A percentile compares a stretch with the other conserved stretches of the same genome.
Evolutionary conservation across 2,888 invertebrate species (phyloP).

Genomic region (Chloroclysta siterata): DNA sequence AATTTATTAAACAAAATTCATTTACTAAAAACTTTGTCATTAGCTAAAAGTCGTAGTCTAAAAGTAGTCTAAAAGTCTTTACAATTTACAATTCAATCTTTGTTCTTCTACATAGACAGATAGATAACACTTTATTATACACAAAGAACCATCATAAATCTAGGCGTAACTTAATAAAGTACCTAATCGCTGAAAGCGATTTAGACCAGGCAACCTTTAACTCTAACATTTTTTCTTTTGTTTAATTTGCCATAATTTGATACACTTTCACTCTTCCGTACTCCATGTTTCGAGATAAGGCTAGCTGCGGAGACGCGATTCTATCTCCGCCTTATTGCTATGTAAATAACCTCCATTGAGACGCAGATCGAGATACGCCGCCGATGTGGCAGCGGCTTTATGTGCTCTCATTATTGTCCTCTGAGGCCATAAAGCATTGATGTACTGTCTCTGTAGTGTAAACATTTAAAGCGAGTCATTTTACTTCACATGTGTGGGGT

Average conservation of each 20-base stretch:
- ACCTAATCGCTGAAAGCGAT: no score
- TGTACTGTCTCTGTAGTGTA: constrained; percentile 31
- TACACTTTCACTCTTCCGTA: constrained; percentile 8
- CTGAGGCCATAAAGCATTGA: constrained; percentile 43
- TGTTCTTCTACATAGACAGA: no score
- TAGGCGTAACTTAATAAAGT: no score
- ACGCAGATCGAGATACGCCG: constrained; percentile 75
- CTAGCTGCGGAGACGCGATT: constrained; percentile 61
- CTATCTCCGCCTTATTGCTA: constrained; percentile 78
- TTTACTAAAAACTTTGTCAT: no score
- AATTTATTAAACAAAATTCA: no score
- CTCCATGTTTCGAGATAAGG: constrained; percentile 62
- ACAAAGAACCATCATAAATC: no score
- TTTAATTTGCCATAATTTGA: not conserved
- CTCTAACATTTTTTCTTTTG: not conserved
- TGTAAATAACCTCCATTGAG: constrained; percentile 82
- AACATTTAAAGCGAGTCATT: constrained; percentile 27
- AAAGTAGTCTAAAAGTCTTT: no score
- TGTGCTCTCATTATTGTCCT: constrained; percentile 60
- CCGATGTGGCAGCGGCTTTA: constrained; percentile 79
- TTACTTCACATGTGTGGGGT: constrained; percentile 10
- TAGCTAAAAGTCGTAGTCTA: no score
- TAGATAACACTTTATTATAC: no score
- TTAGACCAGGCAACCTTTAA: no score
- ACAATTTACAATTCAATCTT: no score